These are phyloP conservation scores for Lerista edwardsae DNA, from an alignment of 2,797 vertebrate species.

Conservation along the genomic window DNA sequence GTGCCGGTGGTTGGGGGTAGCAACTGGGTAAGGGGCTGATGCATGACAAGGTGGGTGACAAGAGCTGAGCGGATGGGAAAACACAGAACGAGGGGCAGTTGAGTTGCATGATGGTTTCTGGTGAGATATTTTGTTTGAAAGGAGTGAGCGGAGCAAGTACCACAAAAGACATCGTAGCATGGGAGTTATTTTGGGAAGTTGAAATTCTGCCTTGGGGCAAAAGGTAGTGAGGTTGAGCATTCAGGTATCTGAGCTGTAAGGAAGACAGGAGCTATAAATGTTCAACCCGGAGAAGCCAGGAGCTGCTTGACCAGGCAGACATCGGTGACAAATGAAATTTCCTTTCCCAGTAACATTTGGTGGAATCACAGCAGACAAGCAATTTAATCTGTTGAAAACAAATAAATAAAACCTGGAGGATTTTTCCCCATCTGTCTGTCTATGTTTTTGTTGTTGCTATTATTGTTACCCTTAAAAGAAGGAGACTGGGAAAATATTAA, in stretches of 20 bases:
- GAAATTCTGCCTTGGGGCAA: background rate
- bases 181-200: background rate
- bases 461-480: conserved; percentile 41
- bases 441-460: conserved; percentile 48
- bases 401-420: conserved; percentile 63
- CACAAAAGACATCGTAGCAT: background rate
- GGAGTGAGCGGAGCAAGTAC: too few relatives aligned
- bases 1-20: too few relatives aligned
- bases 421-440: conserved; percentile 60
- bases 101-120: background rate
- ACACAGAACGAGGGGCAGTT: background rate
- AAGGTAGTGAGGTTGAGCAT: background rate
- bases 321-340: rapidly evolving
- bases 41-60: background rate
- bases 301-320: background rate
- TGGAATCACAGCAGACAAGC: conserved; percentile 23
- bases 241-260: background rate
- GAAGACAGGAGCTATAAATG: background rate
- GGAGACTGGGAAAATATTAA: conserved; percentile 45
- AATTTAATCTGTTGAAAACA: conserved; percentile 56
- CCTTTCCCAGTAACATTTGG: conserved; percentile 1
- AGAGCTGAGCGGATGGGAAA: background rate
- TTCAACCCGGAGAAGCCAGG: rapidly evolving
- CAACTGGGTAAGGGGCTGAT: background rate
- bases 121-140: too few relatives aligned